A percentile compares a stretch with the other conserved stretches of the same genome.
phyloP scores from a whole-genome alignment of 1,140 invertebrate species.

The Leptestheria dahalacensis region DNA sequence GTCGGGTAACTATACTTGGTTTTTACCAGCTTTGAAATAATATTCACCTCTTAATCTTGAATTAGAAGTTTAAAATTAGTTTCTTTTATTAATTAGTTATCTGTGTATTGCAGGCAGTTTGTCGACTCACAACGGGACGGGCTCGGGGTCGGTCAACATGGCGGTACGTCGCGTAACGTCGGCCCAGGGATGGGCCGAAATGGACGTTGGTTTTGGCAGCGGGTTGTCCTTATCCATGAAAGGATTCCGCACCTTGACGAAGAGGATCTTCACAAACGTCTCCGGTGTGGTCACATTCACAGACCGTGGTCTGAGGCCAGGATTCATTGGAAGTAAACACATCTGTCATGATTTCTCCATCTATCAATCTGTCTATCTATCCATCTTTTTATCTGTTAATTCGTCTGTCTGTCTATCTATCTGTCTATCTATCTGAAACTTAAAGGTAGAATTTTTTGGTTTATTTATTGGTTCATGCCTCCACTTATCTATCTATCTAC shows the following conservation, averaged over 20 bases:
- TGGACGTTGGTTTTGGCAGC: conserved; percentile 61
- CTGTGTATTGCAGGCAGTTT: conserved; percentile 38
- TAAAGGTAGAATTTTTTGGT: too few relatives aligned
- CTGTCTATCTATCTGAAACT: too few relatives aligned
- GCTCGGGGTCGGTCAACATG: conserved; percentile 53
- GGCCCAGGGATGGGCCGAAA: conserved; percentile 66
- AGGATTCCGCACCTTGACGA: conserved; percentile 50
- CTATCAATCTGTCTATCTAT: too few relatives aligned
- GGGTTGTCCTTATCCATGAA: conserved; percentile 55
- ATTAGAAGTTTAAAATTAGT: conserved; percentile 1
- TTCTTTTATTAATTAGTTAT: conserved; percentile 5
- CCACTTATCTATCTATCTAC: too few relatives aligned
- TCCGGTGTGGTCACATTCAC: conserved; percentile 53
- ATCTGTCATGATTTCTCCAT: too few relatives aligned
- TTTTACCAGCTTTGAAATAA: background rate
- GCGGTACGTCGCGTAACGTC: conserved; percentile 58
- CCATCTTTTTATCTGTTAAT: too few relatives aligned
- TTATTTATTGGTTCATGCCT: too few relatives aligned
- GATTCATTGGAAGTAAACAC: conserved; percentile 51
- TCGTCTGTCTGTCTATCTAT: too few relatives aligned
- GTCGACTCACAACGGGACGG: conserved; percentile 70
- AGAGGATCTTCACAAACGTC: conserved; percentile 53
- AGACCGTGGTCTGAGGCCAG: conserved; percentile 49
- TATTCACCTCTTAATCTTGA: background rate
- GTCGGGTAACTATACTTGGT: conserved; percentile 35